Conservation (phyloP, 2,797 vertebrate species). For the Hypotaenidia okinawae region DNA sequence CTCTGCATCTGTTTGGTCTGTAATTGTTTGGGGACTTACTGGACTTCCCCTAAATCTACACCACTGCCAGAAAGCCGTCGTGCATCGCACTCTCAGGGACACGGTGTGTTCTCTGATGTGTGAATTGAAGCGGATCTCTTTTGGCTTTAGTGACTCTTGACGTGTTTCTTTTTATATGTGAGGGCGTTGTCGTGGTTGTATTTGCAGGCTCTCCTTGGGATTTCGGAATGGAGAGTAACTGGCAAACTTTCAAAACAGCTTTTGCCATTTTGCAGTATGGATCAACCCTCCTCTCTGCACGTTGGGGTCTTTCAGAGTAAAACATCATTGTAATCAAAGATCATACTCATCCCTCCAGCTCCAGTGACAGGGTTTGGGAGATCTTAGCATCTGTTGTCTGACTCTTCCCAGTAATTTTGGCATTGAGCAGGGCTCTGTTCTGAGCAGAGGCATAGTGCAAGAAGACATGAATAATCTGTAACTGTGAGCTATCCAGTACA, state of each 20-base stretch:
- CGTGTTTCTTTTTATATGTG: background rate
- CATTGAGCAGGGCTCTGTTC: background rate
- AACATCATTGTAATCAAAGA: background rate
- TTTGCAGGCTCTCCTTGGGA: background rate
- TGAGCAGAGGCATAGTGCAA: background rate
- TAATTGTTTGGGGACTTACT: background rate
- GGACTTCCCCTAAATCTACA: background rate
- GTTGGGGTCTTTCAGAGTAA: background rate
- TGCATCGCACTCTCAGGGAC: background rate
- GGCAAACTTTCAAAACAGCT: background rate
- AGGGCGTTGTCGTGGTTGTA: background rate
- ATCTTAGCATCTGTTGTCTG: background rate
- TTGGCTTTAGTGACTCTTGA: background rate
- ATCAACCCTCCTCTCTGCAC: background rate
- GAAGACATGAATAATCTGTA: background rate
- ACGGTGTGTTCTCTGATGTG: background rate
- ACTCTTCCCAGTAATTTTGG: background rate
- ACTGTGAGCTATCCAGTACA: background rate
- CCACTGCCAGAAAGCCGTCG: accelerated
- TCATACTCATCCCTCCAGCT: background rate
- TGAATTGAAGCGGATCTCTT: background rate
- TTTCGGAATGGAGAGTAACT: background rate
- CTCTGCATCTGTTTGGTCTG: background rate
- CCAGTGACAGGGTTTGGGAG: background rate
- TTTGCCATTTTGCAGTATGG: background rate